Base-by-base conservation (phyloP, 2,888 invertebrate genomes). In the Plagodis dolabraria region DNA sequence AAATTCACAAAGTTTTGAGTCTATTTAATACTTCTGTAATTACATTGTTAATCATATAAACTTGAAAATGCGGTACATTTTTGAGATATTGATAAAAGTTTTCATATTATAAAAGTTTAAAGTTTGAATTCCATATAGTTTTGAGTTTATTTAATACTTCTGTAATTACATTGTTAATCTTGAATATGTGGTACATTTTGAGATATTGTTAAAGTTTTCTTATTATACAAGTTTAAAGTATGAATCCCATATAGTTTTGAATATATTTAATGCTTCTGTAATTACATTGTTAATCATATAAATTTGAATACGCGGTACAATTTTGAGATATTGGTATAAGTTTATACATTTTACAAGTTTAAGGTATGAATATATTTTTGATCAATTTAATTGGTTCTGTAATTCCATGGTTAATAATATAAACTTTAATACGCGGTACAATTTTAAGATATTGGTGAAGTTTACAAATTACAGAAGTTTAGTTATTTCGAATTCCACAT, bases 181-280 rank as follows among this genome's bases (percentile, higher is more conserved):
- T 60, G 56, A 51, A 54, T 65, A 66, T 45, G 58, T 53, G 45
- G 53, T 57, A 62, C 33, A 63, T 65, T 59, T 35, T 66, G 60
- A 62, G 60, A 66, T 68, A 66, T 57, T 60, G 55, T 38, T 57
- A 49, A 22, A 62, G 56, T 57, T 63, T 62, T 63, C 54, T 2
- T 22, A 22, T 22, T 22, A 1, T 22, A 22, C 22, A 22, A 22
- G 22, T 22, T 22, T 22, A 22, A 22, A 2, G 22, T 22, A 2
- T 22, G 22, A 22, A 22, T 22, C 4, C 22, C 22, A 22, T 2
- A 2, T 22, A 22, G 22, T 22, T 22, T 22, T 22, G 22, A 4
- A 85, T 76, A 77, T 79, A 78, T 80, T 79, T 85, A 83, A 85
- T 79, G 78, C 78, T 80, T 83, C 53, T 64, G 61, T 63, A 57